These are phyloP conservation scores for Corella eumyota DNA, from an alignment of 23 tunicate species.

Conservation along the genomic window DNA sequence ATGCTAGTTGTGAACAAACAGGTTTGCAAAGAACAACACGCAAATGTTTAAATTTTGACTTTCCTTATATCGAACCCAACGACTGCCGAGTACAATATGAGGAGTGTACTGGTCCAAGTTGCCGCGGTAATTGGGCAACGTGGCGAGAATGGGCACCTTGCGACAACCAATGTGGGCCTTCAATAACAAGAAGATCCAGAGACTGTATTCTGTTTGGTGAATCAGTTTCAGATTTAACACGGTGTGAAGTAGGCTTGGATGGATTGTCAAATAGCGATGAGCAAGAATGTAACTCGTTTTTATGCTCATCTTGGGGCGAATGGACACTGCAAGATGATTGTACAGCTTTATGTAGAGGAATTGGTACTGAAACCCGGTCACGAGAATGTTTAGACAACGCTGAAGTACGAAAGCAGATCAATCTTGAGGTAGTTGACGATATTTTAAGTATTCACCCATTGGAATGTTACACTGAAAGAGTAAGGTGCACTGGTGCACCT, in stretches of 20 bases:
- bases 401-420: too few species aligned
- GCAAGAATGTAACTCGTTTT: neutral
- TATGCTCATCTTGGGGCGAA: conserved; percentile 8
- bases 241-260: neutral
- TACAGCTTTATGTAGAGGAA: neutral
- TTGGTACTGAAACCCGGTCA: neutral
- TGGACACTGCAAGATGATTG: neutral
- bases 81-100: neutral
- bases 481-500: conserved; percentile 5
- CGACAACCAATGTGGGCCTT: conserved; percentile 7
- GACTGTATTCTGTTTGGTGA: conserved; percentile 1
- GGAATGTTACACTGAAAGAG: neutral
- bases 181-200: conserved; percentile 3
- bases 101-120: neutral
- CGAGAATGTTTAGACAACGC: conserved; percentile 4
- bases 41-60: neutral
- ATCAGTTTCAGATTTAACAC: neutral
- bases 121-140: conserved; percentile 12
- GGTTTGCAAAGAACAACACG: neutral
- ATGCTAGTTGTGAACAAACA: conserved; percentile 8
- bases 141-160: conserved; percentile 13
- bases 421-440: neutral
- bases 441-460: neutral
- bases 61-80: neutral
- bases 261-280: neutral